Percentiles rank a stretch among this genome's conserved stretches.
These are phyloP conservation scores for Dreissena rostriformis DNA, from an alignment of 1,140 invertebrate species.

Conservation along the genomic window DNA sequence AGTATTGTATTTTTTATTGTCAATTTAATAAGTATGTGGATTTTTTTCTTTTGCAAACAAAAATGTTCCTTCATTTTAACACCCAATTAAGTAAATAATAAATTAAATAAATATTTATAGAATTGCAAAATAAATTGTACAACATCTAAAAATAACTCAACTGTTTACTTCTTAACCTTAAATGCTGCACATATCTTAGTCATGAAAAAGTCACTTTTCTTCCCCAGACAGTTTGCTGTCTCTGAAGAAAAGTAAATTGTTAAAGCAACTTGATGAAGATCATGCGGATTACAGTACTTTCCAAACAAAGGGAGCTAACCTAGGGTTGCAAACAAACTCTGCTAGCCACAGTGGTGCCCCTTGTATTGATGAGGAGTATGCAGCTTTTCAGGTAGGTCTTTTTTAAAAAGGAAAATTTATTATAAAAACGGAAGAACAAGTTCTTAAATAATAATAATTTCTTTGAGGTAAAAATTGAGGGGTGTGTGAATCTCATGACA, in stretches of 20 bases:
- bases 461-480: no score
- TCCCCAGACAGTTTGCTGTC: constrained; percentile 68
- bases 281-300: background rate
- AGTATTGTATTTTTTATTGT: background rate
- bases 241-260: constrained; percentile 67
- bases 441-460: background rate
- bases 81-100: background rate
- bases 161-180: background rate
- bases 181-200: background rate
- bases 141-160: background rate
- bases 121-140: background rate
- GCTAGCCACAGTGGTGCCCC: background rate
- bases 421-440: background rate
- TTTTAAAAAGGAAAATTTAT: background rate
- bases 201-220: constrained; percentile 1
- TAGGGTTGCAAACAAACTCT: background rate
- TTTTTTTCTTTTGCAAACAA: background rate
- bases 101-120: constrained; percentile 1
- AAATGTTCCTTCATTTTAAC: background rate
- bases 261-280: constrained; percentile 61
- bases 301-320: background rate
- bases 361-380: constrained; percentile 71
- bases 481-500: no score
- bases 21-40: background rate
- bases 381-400: constrained; percentile 72